Percentiles rank a stretch among this genome's conserved stretches.
phyloP scores from a whole-genome alignment of 2,888 invertebrate genomes.

The Alsophila aescularia region DNA sequence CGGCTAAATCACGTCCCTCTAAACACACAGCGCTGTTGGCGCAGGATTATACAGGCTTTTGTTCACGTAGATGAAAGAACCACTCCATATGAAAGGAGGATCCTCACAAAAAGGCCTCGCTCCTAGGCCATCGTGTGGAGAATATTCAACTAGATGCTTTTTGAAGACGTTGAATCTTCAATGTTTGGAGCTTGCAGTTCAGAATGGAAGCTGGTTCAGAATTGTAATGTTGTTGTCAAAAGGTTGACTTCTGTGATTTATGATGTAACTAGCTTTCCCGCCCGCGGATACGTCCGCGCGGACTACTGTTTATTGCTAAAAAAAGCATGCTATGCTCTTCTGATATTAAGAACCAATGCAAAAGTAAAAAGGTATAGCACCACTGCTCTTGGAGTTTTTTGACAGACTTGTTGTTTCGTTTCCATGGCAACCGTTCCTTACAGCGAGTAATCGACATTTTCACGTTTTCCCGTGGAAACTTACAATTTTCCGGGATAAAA shows the following conservation, averaged over 20 bases:
- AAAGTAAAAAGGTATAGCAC: no score
- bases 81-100: constrained; percentile 38
- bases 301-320: no score
- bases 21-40: constrained; percentile 35
- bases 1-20: constrained; percentile 33
- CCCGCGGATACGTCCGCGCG: no score
- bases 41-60: constrained; percentile 44
- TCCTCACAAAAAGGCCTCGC: constrained; percentile 34
- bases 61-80: constrained; percentile 43
- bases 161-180: constrained; percentile 9
- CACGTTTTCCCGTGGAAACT: no score
- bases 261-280: no score
- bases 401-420: no score
- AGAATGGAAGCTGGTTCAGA: not conserved
- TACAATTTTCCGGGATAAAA: no score
- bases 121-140: constrained; percentile 34
- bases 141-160: constrained; percentile 36
- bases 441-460: no score
- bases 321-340: no score
- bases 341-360: no score
- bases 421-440: no score
- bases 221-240: not conserved
- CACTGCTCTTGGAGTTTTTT: no score
- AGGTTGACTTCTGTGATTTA: not conserved
- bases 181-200: constrained; percentile 6